phyloP scores from a whole-genome alignment of 1,140 invertebrate species.

The Manduca sexta region DNA sequence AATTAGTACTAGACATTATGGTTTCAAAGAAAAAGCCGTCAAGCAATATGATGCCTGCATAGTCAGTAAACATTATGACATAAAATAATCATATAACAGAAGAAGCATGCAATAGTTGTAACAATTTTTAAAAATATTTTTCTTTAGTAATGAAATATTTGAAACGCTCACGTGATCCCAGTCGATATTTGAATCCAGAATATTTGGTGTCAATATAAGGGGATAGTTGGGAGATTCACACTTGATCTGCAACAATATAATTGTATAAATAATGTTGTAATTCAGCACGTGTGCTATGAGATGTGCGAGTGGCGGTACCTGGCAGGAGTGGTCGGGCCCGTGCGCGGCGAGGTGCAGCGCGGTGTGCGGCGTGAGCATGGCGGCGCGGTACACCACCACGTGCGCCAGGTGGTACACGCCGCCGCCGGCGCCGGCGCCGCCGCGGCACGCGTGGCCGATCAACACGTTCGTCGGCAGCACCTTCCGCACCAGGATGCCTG shows the following conservation, averaged over 20 bases:
- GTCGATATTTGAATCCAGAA: conserved; percentile 54
- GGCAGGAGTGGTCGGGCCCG: conserved; percentile 37
- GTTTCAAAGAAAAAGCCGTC: no score
- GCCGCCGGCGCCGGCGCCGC: conserved; percentile 6
- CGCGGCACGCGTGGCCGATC: conserved; percentile 48
- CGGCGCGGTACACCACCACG: conserved; percentile 42
- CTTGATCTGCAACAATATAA: conserved; percentile 33
- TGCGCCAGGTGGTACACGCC: conserved; percentile 34
- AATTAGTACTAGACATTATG: no score
- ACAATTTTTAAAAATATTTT: no score
- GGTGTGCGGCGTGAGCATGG: conserved; percentile 28
- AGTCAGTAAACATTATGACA: no score
- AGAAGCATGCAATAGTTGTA: no score
- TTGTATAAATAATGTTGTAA: no score
- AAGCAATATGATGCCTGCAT: no score
- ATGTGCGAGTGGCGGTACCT: conserved; percentile 6
- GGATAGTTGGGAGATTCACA: conserved; percentile 56
- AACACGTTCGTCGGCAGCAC: conserved; percentile 60
- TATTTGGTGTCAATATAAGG: conserved; percentile 48
- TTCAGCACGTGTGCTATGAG: conserved; percentile 8
- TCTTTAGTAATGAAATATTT: no score
- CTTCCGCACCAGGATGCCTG: conserved; percentile 71
- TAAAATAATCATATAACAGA: no score
- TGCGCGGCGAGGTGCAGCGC: conserved; percentile 62
- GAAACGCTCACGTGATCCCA: conserved; percentile 60